phyloP scores from a whole-genome alignment of 92 coral and sea anemone species.

The Porites cylindrica region DNA sequence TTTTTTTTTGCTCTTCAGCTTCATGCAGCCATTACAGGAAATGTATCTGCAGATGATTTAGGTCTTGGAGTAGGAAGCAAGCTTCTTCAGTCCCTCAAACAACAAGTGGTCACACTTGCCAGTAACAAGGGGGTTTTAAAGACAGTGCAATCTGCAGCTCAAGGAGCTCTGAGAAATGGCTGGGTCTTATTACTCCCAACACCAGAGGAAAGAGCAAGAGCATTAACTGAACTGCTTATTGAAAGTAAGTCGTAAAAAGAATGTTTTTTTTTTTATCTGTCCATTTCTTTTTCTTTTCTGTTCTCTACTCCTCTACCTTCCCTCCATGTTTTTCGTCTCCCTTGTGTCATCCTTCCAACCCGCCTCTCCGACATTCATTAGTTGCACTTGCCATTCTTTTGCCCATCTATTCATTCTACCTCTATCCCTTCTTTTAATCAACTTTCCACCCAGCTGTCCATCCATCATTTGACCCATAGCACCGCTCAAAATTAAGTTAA shows the following conservation, averaged over 20 bases:
- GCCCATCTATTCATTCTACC: too few species aligned
- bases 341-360: too few species aligned
- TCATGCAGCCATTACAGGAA: slow-evolving; percentile 96
- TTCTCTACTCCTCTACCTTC: background rate
- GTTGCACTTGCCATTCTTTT: too few species aligned
- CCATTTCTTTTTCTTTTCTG: background rate
- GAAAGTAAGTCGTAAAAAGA: slow-evolving; percentile 70
- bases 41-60: slow-evolving; percentile 83
- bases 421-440: too few species aligned
- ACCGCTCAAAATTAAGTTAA: too few species aligned
- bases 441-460: too few species aligned
- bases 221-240: slow-evolving; percentile 89
- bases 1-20: slow-evolving; percentile 55
- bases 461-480: too few species aligned
- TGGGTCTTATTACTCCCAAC: slow-evolving; percentile 97
- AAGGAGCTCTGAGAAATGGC: slow-evolving; percentile 95
- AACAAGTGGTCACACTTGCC: slow-evolving; percentile 96
- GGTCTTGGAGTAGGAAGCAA: slow-evolving; percentile 99
- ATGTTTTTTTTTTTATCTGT: background rate
- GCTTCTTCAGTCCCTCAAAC: slow-evolving; percentile 94
- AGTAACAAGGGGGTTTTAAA: slow-evolving; percentile 95
- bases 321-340: too few species aligned
- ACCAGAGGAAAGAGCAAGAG: slow-evolving; percentile 95
- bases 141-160: slow-evolving; percentile 96
- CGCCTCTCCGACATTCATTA: too few species aligned